A percentile compares a stretch with the other conserved stretches of the same genome.
Evolutionary conservation across 53 echinoderm and acorn worm genomes (phyloP).

Genomic region (Holothuria scabra): DNA sequence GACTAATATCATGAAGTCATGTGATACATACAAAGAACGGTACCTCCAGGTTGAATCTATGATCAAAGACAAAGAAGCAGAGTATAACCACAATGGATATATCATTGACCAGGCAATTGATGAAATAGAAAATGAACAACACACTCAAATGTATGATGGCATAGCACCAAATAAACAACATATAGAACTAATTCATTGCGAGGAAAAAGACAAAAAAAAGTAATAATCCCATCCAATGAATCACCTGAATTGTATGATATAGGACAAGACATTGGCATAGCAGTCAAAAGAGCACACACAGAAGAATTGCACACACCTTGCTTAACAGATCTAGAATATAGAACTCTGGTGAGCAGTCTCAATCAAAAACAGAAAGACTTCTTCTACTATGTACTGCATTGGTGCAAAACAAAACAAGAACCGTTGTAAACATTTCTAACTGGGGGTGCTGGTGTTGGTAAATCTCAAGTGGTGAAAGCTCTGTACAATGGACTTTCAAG

Average conservation of each 20-base stretch:
- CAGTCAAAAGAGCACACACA: conserved; percentile 28
- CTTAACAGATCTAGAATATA: conserved; percentile 50
- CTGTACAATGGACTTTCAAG: no score
- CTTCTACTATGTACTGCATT: conserved; percentile 51
- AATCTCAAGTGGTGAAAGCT: conserved; percentile 47
- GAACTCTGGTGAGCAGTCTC: conserved; percentile 47
- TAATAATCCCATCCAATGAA: neutral
- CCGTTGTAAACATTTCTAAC: conserved; percentile 33
- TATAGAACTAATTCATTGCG: neutral
- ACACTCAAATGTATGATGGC: conserved; percentile 12
- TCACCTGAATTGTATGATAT: conserved; percentile 53
- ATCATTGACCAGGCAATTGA: conserved; percentile 17
- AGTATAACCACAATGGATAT: conserved; percentile 43
- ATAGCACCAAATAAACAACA: conserved; percentile 53
- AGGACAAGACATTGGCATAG: conserved; percentile 48
- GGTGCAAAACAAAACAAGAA: conserved; percentile 49
- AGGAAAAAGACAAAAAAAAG: neutral
- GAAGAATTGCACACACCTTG: conserved; percentile 44
- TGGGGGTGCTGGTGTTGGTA: conserved; percentile 63
- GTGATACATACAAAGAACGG: conserved; percentile 58
- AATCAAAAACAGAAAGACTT: conserved; percentile 60
- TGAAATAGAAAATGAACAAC: conserved; percentile 27
- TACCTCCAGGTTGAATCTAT: conserved; percentile 24
- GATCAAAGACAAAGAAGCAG: conserved; percentile 5
- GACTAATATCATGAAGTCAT: conserved; percentile 33